Evolutionary conservation across 2,888 invertebrate species (phyloP).

Genomic region (Noctua janthina): DNA sequence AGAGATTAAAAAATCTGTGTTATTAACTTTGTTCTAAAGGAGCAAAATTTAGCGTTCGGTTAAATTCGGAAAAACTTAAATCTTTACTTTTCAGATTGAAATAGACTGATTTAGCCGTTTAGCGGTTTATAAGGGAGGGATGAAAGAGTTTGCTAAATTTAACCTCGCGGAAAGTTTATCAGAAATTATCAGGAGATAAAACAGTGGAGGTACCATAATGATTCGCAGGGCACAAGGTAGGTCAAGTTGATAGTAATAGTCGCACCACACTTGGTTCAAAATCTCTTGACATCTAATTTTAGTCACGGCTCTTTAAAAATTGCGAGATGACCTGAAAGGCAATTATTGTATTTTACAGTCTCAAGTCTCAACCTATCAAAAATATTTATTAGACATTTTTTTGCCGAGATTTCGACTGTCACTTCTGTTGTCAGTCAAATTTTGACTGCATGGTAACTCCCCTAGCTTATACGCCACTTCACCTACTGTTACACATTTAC

Average conservation of each 20-base stretch:
- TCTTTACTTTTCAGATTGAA: too few species aligned
- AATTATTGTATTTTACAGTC: too few species aligned
- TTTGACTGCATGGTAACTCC: background rate
- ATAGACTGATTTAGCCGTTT: background rate
- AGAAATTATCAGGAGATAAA: background rate
- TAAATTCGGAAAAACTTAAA: too few species aligned
- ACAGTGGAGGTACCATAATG: too few species aligned
- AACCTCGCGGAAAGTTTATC: background rate
- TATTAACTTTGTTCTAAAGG: too few species aligned
- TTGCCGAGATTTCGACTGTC: background rate
- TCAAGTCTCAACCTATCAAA: too few species aligned
- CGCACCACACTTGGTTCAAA: background rate
- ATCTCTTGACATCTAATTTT: background rate
- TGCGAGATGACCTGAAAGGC: too few species aligned
- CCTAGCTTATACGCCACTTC: background rate
- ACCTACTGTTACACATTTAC: conserved; percentile 38
- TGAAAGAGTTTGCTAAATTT: too few species aligned
- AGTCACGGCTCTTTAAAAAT: background rate
- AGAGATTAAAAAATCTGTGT: background rate
- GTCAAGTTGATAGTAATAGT: background rate
- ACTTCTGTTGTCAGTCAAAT: background rate
- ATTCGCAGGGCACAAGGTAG: background rate
- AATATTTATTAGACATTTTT: too few species aligned
- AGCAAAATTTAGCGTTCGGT: background rate
- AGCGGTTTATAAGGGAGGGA: too few species aligned